Evolutionary conservation across 2,113 vertebrate genomes (phyloP).

Genomic region (Thunnus thynnus): DNA sequence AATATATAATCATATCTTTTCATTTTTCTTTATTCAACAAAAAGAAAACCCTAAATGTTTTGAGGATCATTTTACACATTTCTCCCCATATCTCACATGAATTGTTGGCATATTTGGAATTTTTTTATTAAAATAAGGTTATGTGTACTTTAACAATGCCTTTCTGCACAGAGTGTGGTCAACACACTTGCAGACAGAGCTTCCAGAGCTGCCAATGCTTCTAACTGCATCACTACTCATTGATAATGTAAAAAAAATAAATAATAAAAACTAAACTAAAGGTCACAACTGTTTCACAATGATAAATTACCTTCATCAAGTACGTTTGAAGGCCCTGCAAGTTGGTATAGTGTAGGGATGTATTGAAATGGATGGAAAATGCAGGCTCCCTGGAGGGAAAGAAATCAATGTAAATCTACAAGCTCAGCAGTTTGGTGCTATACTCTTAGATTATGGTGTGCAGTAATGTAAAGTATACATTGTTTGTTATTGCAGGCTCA

Average conservation of each 20-base stretch:
- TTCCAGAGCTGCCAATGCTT: neutral
- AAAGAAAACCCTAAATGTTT: neutral
- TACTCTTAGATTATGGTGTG: neutral
- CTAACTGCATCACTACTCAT: neutral
- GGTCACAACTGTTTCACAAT: neutral
- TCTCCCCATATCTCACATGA: neutral
- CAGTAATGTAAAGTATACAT: neutral
- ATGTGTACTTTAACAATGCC: neutral
- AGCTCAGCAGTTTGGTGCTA: neutral
- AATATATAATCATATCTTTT: neutral
- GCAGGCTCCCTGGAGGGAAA: constrained; percentile 16
- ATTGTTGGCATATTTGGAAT: neutral
- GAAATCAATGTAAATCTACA: neutral
- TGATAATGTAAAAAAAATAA: neutral
- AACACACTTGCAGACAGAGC: neutral
- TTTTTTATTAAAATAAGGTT: neutral
- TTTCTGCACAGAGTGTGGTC: neutral
- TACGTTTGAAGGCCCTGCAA: constrained; percentile 8
- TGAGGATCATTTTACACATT: neutral
- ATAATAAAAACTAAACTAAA: constrained; percentile 6
- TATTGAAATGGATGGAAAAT: constrained; percentile 23
- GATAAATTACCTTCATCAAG: constrained; percentile 16
- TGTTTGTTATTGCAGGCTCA: neutral
- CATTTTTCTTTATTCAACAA: too few relatives aligned
- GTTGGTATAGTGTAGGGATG: neutral